phyloP scores from a whole-genome alignment of 2,888 invertebrate species.

The Andrena flavipes region DNA sequence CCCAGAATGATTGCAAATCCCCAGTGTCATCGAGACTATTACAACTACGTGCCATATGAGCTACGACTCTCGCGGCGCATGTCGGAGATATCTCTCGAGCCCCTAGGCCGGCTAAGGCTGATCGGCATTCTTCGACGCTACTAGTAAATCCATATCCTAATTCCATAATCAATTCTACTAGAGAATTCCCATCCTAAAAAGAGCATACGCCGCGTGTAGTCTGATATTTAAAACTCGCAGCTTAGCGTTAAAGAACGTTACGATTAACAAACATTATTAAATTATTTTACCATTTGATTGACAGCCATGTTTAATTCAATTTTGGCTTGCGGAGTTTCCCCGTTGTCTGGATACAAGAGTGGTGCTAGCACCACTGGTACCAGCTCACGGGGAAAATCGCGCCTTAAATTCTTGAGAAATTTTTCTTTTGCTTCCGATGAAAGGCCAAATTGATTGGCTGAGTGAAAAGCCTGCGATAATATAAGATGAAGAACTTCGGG shows the following conservation, averaged over 20 bases:
- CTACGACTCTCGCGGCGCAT: slow-evolving; percentile 93
- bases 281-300: slow-evolving; percentile 79
- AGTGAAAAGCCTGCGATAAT: slow-evolving; percentile 87
- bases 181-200: slow-evolving; percentile 89
- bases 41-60: slow-evolving; percentile 94
- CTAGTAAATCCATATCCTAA: slow-evolving; percentile 96
- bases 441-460: slow-evolving; percentile 87
- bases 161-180: slow-evolving; percentile 96
- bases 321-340: slow-evolving; percentile 87
- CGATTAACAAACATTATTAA: slow-evolving; percentile 10
- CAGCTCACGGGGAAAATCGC: slow-evolving; percentile 95
- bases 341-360: slow-evolving; percentile 93
- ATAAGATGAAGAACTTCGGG: slow-evolving; percentile 95
- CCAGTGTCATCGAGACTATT: slow-evolving; percentile 89
- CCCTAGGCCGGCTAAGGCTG: slow-evolving; percentile 92
- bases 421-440: slow-evolving; percentile 91
- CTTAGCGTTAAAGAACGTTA: not conserved
- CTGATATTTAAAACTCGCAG: not conserved
- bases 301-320: slow-evolving; percentile 82
- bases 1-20: slow-evolving; percentile 86
- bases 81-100: slow-evolving; percentile 93
- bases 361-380: slow-evolving; percentile 96
- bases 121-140: slow-evolving; percentile 94
- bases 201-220: slow-evolving; percentile 6
- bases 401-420: slow-evolving; percentile 92